Evolutionary conservation across 2,888 invertebrate species (phyloP), one percentile per base, ranked within the genome.

Genomic region (Drosophila kokeensis): DNA sequence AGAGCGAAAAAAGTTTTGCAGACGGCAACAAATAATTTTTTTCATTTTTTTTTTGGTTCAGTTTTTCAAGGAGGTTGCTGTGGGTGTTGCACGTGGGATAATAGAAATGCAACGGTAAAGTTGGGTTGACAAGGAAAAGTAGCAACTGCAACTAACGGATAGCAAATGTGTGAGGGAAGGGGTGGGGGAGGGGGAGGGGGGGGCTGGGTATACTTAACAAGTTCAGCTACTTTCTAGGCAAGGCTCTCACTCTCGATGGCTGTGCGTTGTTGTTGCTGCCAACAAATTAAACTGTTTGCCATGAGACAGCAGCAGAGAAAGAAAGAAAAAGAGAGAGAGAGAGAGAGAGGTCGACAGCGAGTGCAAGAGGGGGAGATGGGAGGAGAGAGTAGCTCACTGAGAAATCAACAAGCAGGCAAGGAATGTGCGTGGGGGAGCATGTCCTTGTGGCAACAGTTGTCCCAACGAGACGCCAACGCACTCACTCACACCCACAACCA

Each of bases 261-360:
- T 38, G 27, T 36, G 34, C 53, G 61, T 29, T 72, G 36, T 40
- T 48, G 45, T 30, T 67, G 58, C 42, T 66, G 61, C 48, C 71
- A 74, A 75, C 75, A 87, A 87, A 84, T 84, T 85, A 88, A 84
- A 85, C 82, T 87, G 83, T 85, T 84, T 77, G 77, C 57, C 73
- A 67, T 34, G 21, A 15, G 40, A 15, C 50, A 45, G 59, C 1
- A 10, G 11, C 24, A 67, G 42, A 36, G 21, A 29, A 15, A 21
- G 27, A 29, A 4, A 0, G 27, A 36, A 8, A 3, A 27, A 18
- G 11, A 3, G 30, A 18, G 21, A 18, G 34, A 7, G 40, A 30
- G 40, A 7, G 40, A 30, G 40, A 8, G 24, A 30, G 27, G 27
- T 18, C 2, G 24, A 27, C 18, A 0, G 34, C 29, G 4, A 4